Evolutionary conservation across 2,797 vertebrate species (phyloP), one percentile per base, ranked within the genome.

Genomic region (Rhabdomys pumilio): DNA sequence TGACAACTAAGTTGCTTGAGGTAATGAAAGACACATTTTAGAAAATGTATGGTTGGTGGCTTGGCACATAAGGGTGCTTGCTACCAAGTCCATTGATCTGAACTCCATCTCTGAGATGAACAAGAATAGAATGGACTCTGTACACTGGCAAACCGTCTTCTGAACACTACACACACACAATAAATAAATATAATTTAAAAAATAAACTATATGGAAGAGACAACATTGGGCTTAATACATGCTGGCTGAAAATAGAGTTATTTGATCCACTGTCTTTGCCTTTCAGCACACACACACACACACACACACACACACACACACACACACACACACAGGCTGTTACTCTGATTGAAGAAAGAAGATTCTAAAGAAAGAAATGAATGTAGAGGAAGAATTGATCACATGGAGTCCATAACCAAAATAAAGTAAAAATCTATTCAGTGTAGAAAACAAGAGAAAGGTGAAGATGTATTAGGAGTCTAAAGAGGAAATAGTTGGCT

Each of bases 1-100:
- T 79, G 65, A 53, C n/a, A 95, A 76, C 38, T n/a, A 91, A 76
- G 19, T 82, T 81, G 13, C 15, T 72, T 77, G 55, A n/a, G 41
- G 53, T 91, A 41, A 79, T 29, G 9, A 91, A 86, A 73, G 41
- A 41, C 19, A 80, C 29, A 38, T 69, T 96, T 93, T 89, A 75
- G 15, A 85, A 81, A 61, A 94, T 76, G 19, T 12, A 47, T 83
- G 44, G 73, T 87, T 87, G 65, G 34, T 41, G 61, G 22, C 24
- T 73, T 24, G 4, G 24, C 24, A 73, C 24, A n/a, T 73, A 31
- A 41, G 10, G 15, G 10, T 26, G 19, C 44, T 53, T 53, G 63
- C 3, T 63, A 24, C 63, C 31, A 53, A n/a, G 3, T 34, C 63
- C 2, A 4, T 10, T 85, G 20, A 55, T 53, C 24, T 41, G 34